Evolutionary conservation across 2,113 vertebrate genomes (phyloP), one percentile per base, ranked within the genome.

Genomic region (Festucalex cinctus): DNA sequence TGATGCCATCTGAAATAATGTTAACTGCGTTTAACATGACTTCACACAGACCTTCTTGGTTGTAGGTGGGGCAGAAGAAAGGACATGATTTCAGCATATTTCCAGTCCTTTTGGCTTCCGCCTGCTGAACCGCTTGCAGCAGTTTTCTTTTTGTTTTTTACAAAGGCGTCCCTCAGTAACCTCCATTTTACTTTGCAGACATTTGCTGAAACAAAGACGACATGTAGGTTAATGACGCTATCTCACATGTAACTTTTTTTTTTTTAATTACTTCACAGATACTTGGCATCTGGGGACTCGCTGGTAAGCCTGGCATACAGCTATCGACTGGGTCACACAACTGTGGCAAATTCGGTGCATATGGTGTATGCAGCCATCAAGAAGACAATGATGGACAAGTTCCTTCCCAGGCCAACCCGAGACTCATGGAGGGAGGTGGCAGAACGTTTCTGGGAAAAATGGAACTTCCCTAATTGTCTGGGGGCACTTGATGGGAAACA

Each of bases 371-470:
- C n/a, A n/a, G n/a, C n/a, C n/a, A n/a, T n/a, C n/a, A n/a, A n/a
- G n/a, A n/a, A n/a, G n/a, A n/a, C n/a, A n/a, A n/a, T n/a, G n/a
- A n/a, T n/a, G n/a, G n/a, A n/a, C n/a, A n/a, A n/a, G n/a, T n/a
- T n/a, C n/a, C n/a, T n/a, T n/a, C n/a, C n/a, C n/a, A n/a, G n/a
- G n/a, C n/a, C n/a, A n/a, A n/a, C n/a, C n/a, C n/a, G n/a, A n/a
- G n/a, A n/a, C n/a, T n/a, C n/a, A n/a, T n/a, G n/a, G n/a, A n/a
- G n/a, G n/a, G n/a, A n/a, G n/a, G n/a, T n/a, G n/a, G n/a, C n/a
- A 43, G 32, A 64, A 72, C 63, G n/a, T 59, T 59, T n/a, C n/a
- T 65, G 20, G 74, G 43, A 48, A 43, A 57, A 22, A 46, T 9
- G 37, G 61, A 5, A 73, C 61, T 62, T 64, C 41, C 20, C 1